Evolutionary conservation across 2,797 vertebrate species (phyloP).

Genomic region (Hippocampus kuda): DNA sequence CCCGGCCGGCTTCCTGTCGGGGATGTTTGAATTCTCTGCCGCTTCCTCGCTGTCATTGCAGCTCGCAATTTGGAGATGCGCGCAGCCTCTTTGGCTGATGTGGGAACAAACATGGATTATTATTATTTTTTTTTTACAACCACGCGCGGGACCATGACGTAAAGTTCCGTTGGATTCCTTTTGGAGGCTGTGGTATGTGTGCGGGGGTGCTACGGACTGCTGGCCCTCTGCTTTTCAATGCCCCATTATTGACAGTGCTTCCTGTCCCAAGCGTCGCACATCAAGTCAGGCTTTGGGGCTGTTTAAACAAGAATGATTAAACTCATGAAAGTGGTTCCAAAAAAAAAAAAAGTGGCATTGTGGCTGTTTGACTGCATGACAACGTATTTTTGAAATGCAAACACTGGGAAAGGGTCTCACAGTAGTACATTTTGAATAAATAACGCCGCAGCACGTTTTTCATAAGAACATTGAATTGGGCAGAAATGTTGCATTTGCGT

Average conservation of each 20-base stretch:
- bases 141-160: slow-evolving; percentile 27
- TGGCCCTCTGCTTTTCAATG: slow-evolving; percentile 52
- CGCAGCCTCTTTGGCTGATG: neutral
- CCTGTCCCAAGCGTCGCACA: slow-evolving; percentile 39
- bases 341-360: too few species aligned
- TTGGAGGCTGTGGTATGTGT: slow-evolving; percentile 34
- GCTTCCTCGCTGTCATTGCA: slow-evolving; percentile 14
- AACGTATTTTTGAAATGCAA: too few species aligned
- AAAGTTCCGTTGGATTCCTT: too few species aligned
- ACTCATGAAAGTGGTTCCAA: neutral
- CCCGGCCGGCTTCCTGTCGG: slow-evolving; percentile 28
- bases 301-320: neutral
- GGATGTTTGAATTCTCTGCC: slow-evolving; percentile 10
- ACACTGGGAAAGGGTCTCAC: too few species aligned
- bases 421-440: too few species aligned
- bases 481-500: too few species aligned
- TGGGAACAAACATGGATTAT: neutral
- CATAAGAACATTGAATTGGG: too few species aligned
- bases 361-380: too few species aligned
- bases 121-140: too few species aligned
- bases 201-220: slow-evolving; percentile 35
- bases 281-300: slow-evolving; percentile 6
- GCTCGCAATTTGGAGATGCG: slow-evolving; percentile 4
- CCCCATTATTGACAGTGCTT: slow-evolving; percentile 48
- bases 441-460: too few species aligned